Base-by-base conservation (phyloP, 2,888 invertebrate species). In the Drosophila longiperda region DNA sequence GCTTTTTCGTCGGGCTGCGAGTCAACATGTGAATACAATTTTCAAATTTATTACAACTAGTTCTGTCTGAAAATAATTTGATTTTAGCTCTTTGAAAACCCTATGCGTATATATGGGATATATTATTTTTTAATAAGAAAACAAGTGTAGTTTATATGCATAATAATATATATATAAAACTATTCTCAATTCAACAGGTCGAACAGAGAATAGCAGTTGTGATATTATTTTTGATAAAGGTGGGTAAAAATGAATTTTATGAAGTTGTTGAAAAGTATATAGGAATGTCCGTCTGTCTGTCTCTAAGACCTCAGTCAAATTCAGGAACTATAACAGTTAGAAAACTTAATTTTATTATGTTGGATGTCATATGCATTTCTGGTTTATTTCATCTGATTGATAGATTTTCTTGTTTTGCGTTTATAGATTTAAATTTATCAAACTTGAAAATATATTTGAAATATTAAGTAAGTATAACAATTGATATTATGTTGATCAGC, bases 1-100 rank as follows among this genome's bases (percentile, higher is more conserved):
- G 50, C 67, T 26, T 54, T 66, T 12, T 3, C 55, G 23, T n/a
- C 52, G 26, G 26, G 23, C 38, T 34, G 17, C 66, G 32, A 53
- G 20, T 36, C 40, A 54, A 53, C 17, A 23, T n/a, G 34, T 66
- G 54, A 40, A 50, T n/a, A 17, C 40, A 36, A 36, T 6, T 26
- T 54, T 36, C 17, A 8, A 54, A 54, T 54, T 38, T 54, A 26
- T 54, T 26, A 4, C 36, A 11, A 38, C 17, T 7, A 54, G 54
- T 54, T 26, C 17, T 17, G 26, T 17, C 17, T 49, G 0, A 1
- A 49, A 29, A 17, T 23, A 17, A 12, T 36, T 36, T 3, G 17
- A 17, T 49, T 29, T 8, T 1, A 15, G 15, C 45, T 8, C 23
- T 4, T 23, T 8, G 8, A 38, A 8, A 8, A 38, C 38, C 38